These are phyloP conservation scores for Mallotus villosus DNA, from an alignment of 2,797 vertebrate species.

Conservation along the genomic window DNA sequence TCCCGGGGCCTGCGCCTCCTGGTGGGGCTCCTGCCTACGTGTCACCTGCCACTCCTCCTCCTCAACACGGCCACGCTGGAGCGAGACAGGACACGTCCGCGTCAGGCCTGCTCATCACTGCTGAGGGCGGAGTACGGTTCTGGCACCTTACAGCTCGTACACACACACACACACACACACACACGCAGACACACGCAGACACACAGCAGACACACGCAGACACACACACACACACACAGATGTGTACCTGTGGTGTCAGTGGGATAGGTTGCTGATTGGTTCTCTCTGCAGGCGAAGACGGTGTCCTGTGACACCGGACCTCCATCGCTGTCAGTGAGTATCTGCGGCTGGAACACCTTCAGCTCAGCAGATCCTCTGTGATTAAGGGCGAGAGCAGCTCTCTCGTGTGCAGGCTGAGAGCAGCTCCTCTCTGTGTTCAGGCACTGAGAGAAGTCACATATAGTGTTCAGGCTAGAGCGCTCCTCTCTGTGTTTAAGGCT, in stretches of 20 bases:
- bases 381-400: no score
- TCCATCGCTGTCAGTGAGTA: slow-evolving; percentile 87
- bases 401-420: no score
- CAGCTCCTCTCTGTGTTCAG: no score
- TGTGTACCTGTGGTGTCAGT: no score
- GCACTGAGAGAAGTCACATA: no score
- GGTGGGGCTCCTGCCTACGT: slow-evolving; percentile 85
- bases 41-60: slow-evolving; percentile 89
- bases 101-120: slow-evolving; percentile 92
- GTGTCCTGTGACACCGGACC: slow-evolving; percentile 72
- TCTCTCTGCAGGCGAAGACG: slow-evolving; percentile 82
- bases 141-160: slow-evolving; percentile 88
- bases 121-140: slow-evolving; percentile 94
- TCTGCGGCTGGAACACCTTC: not conserved
- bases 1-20: slow-evolving; percentile 81
- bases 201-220: not conserved
- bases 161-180: not conserved
- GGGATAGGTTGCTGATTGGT: not conserved
- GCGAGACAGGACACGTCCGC: no score
- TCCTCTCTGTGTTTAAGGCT: no score
- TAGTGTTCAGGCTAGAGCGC: no score
- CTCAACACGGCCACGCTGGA: slow-evolving; percentile 89
- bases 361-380: no score
- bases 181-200: slow-evolving; percentile 3
- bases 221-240: not conserved